Percentiles rank a stretch among this genome's conserved stretches.
phyloP scores from a whole-genome alignment of 2,888 invertebrate species.

The Tiliacea aurago region DNA sequence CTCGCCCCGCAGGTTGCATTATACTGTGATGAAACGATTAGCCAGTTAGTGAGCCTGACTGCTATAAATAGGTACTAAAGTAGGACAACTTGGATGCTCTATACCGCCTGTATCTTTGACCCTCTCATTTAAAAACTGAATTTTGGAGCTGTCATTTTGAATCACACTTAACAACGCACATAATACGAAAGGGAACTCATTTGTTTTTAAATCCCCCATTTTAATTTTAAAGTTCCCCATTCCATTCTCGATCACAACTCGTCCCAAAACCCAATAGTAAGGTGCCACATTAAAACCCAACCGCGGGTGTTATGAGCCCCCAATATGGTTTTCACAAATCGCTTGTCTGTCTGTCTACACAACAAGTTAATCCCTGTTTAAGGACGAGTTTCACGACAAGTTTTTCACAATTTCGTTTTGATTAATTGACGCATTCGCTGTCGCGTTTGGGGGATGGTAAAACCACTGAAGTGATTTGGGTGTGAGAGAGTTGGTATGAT shows the following conservation, averaged over 20 bases:
- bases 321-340: conserved; percentile 65
- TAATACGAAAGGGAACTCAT: too few species aligned
- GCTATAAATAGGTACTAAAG: too few species aligned
- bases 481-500: not conserved
- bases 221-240: not conserved
- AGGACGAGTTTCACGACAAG: conserved; percentile 38
- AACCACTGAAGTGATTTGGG: conserved; percentile 6
- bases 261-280: conserved; percentile 14
- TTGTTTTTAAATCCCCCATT: not conserved
- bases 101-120: not conserved
- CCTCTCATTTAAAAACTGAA: not conserved
- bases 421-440: conserved; percentile 44
- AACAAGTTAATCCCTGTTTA: conserved; percentile 64
- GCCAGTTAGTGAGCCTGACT: not conserved
- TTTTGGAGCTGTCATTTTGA: not conserved
- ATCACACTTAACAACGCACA: not conserved
- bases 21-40: too few species aligned
- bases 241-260: conserved; percentile 26
- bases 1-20: not conserved
- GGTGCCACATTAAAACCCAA: conserved; percentile 52
- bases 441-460: conserved; percentile 6
- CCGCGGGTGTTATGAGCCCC: conserved; percentile 59
- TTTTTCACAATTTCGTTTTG: conserved; percentile 51
- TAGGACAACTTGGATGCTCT: too few species aligned
- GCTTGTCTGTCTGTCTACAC: conserved; percentile 61